Percentiles rank a stretch among this genome's conserved stretches.
These are phyloP conservation scores for Artemisiospiza belli DNA, from an alignment of 2,113 vertebrate genomes.

Conservation along the genomic window DNA sequence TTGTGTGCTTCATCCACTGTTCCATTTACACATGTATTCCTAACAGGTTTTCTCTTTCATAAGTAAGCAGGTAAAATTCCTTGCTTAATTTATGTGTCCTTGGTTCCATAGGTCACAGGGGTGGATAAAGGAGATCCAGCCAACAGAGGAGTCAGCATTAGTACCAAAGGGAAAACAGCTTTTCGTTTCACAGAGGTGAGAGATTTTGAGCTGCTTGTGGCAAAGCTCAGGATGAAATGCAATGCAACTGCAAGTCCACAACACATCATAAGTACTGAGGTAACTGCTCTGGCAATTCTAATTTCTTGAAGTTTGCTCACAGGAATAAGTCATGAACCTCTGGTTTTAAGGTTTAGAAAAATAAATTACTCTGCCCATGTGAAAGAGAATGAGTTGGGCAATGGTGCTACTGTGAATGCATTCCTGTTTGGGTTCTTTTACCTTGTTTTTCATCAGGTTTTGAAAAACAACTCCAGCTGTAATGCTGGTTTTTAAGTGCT, in stretches of 20 bases:
- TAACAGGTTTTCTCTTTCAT: neutral
- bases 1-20: neutral
- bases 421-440: neutral
- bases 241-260: conserved; percentile 78
- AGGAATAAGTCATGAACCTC: neutral
- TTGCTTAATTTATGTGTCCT: neutral
- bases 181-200: conserved; percentile 91
- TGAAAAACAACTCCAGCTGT: neutral
- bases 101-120: conserved; percentile 78
- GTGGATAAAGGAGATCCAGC: conserved; percentile 83
- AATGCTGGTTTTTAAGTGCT: neutral
- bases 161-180: conserved; percentile 88
- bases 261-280: conserved; percentile 79
- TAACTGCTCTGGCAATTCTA: conserved; percentile 56
- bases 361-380: neutral
- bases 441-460: neutral
- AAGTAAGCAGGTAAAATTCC: neutral
- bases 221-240: conserved; percentile 82
- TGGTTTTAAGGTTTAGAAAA: neutral
- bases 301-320: neutral
- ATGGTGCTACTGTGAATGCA: neutral
- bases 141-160: conserved; percentile 84
- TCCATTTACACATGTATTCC: neutral
- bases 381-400: neutral
- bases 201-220: conserved; percentile 86